Conservation (phyloP, 2,888 invertebrate genomes). For the Agelastica alni region DNA sequence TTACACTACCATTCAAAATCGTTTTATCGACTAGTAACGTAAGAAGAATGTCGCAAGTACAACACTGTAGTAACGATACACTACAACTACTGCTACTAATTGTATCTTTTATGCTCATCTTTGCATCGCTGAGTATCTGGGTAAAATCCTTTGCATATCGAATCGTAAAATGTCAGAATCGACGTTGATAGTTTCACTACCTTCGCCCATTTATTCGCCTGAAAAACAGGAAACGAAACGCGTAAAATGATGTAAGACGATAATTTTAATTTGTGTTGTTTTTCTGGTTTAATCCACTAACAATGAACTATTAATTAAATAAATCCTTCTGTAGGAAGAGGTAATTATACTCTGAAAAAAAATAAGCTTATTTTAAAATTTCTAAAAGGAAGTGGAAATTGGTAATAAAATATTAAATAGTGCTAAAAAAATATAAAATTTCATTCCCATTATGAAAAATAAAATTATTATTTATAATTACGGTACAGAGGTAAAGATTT, state of each 20-base stretch:
- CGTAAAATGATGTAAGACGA: background rate
- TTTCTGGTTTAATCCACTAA: background rate
- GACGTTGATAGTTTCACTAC: background rate
- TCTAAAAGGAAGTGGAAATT: too few relatives aligned
- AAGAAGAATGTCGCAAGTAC: too few relatives aligned
- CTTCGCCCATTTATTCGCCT: slow-evolving; percentile 1
- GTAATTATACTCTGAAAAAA: too few relatives aligned
- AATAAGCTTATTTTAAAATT: too few relatives aligned
- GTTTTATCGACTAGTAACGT: too few relatives aligned
- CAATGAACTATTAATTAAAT: background rate
- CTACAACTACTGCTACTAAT: slow-evolving; percentile 10
- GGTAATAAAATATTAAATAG: too few relatives aligned
- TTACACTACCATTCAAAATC: too few relatives aligned
- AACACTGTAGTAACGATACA: background rate
- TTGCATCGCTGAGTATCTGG: slow-evolving; percentile 9
- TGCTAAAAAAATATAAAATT: too few relatives aligned
- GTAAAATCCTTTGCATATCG: slow-evolving; percentile 6
- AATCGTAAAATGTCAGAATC: slow-evolving; percentile 8
- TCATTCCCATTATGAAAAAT: too few relatives aligned
- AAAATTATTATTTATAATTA: too few relatives aligned
- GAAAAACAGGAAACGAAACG: background rate
- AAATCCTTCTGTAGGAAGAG: too few relatives aligned
- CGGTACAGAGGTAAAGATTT: too few relatives aligned
- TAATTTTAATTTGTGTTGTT: slow-evolving; percentile 39
- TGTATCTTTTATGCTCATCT: slow-evolving; percentile 15